phyloP scores from a whole-genome alignment of 1,140 invertebrate species.

The Leptinotarsa defecta region DNA sequence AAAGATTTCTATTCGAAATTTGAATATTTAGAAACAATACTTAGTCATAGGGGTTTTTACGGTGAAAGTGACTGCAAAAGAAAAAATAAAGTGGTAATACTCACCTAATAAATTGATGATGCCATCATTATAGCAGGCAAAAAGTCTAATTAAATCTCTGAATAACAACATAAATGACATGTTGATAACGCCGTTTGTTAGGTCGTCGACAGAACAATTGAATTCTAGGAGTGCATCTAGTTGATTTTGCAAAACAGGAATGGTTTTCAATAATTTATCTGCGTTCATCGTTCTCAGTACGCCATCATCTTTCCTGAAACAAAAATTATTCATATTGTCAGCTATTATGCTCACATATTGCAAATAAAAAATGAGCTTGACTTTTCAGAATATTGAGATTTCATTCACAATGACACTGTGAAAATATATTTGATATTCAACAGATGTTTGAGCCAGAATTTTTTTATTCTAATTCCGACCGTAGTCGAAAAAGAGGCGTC shows the following conservation, averaged over 20 bases:
- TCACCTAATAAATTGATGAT: constrained; percentile 96
- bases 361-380: too few relatives aligned
- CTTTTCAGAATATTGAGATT: too few relatives aligned
- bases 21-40: too few relatives aligned
- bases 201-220: constrained; percentile 95
- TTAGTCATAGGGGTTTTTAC: too few relatives aligned
- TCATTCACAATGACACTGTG: background rate
- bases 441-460: too few relatives aligned
- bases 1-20: too few relatives aligned
- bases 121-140: constrained; percentile 99
- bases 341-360: too few relatives aligned
- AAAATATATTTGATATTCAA: too few relatives aligned
- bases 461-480: too few relatives aligned
- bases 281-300: constrained; percentile 95
- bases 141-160: constrained; percentile 96
- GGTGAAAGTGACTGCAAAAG: too few relatives aligned
- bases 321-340: constrained; percentile 19
- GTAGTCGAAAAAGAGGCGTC: too few relatives aligned
- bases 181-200: constrained; percentile 98
- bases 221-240: constrained; percentile 96
- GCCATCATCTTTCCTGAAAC: constrained; percentile 91
- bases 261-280: constrained; percentile 95
- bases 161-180: constrained; percentile 98
- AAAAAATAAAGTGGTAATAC: constrained; percentile 9
- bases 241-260: constrained; percentile 94